Conservation (phyloP, 2,888 invertebrate species). For the Tolmerus cingulatus region DNA sequence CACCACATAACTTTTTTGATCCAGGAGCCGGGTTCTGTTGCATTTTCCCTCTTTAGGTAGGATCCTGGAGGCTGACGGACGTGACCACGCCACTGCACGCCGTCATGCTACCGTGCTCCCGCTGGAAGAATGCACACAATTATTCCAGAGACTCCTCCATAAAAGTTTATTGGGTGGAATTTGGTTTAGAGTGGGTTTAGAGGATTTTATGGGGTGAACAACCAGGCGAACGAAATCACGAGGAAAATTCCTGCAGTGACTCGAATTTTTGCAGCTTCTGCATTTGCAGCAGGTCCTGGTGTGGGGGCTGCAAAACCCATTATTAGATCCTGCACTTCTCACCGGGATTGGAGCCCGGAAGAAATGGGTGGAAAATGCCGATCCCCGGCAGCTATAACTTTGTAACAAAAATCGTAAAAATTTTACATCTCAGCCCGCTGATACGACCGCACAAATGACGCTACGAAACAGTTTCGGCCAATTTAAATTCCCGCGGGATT, state of each 20-base stretch:
- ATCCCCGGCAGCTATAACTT: background rate
- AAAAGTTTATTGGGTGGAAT: background rate
- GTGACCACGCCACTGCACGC: background rate
- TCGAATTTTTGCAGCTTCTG: background rate
- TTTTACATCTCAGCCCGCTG: background rate
- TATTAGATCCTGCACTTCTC: background rate
- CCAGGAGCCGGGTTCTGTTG: background rate
- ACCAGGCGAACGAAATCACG: background rate
- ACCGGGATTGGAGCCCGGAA: background rate
- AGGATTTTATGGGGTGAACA: background rate
- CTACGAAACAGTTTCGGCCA: background rate
- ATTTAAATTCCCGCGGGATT: background rate
- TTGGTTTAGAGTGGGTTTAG: background rate
- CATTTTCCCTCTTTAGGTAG: background rate
- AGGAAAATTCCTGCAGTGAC: background rate
- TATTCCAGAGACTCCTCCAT: background rate
- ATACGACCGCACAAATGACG: background rate
- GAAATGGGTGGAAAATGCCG: background rate
- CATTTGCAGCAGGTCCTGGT: background rate
- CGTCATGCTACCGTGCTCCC: background rate
- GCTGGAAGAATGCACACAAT: background rate
- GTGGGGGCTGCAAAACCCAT: background rate
- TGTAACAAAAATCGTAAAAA: background rate
- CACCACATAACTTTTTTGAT: constrained; percentile 18
- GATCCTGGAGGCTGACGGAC: background rate